Conservation (phyloP, 2,888 invertebrate species). For the Hipparchia semele region DNA sequence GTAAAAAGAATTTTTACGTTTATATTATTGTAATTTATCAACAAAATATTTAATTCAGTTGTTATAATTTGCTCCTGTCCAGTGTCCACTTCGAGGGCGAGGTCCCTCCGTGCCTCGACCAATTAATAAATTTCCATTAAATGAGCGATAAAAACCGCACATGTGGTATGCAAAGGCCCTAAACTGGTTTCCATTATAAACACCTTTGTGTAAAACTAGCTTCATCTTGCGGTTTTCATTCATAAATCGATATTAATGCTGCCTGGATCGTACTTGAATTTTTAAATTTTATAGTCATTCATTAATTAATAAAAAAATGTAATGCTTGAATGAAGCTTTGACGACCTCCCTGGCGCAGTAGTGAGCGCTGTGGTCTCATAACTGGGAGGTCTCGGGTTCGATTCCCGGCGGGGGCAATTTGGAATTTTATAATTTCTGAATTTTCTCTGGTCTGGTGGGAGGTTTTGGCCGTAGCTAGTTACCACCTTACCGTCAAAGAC, state of each 20-base stretch:
- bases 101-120: constrained; percentile 10
- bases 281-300: neutral
- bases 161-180: constrained; percentile 28
- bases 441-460: no score
- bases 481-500: no score
- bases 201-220: constrained; percentile 30
- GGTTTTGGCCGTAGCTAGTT: no score
- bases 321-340: no score
- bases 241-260: neutral
- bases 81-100: neutral
- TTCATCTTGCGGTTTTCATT: constrained; percentile 14
- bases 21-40: neutral
- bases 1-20: no score
- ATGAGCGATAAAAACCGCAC: constrained; percentile 17
- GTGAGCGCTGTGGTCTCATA: no score
- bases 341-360: no score
- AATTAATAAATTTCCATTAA: constrained; percentile 27
- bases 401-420: no score
- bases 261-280: neutral
- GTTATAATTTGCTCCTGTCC: neutral
- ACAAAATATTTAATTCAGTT: constrained; percentile 1
- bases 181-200: constrained; percentile 32
- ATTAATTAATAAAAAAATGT: no score
- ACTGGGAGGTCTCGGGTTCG: no score
- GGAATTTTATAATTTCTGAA: no score